Base-by-base conservation (phyloP, 2,113 vertebrate species). In the Oreochromis tanganicae region DNA sequence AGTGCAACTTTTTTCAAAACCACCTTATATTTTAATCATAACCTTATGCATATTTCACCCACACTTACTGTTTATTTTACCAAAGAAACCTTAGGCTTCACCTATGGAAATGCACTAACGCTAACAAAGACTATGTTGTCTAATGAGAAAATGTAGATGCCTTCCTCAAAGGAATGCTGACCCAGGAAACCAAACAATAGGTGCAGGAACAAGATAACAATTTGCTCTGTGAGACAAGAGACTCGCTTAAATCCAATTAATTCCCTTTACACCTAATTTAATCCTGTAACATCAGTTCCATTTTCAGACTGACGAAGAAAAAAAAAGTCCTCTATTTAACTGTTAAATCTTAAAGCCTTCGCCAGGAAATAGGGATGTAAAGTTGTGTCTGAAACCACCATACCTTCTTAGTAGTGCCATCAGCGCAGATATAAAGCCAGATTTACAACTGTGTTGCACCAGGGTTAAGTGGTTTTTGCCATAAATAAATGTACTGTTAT, bases 161-260 rank as follows among this genome's bases (percentile, higher is more conserved):
- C 21, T 61, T 71, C 21, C 85, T 68, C 48, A 78, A 48, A 84
- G 73, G 38, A 87, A 43, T 27, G 38, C 46, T 87, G 71, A 90
- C 85, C 82, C 83, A 52, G 32, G 87, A 79, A 83, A 79, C 6
- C n/a, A 79, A 90, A 46, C 56, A 83, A 54, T 55, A 16, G 85
- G 80, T 68, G 66, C 7, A 27, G 14, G 78, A 56, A 84, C 43
- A 86, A n/a, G 27, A 92, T 55, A 82, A 91, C 83, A 83, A 55
- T 79, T 85, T 88, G 48, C 82, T 61, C 32, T 80, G 41, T 55
- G 71, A 7, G 57, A 88, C 84, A 34, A 48, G 32, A 63, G 24
- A 88, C 54, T 66, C 71, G 73, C 43, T 90, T 56, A 82, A 85
- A 43, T 87, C 38, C 66, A 84, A 85, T 87, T 84, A 82, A 90